phyloP scores from a whole-genome alignment of 2,888 invertebrate species.

The Ryuthela nishihirai region DNA sequence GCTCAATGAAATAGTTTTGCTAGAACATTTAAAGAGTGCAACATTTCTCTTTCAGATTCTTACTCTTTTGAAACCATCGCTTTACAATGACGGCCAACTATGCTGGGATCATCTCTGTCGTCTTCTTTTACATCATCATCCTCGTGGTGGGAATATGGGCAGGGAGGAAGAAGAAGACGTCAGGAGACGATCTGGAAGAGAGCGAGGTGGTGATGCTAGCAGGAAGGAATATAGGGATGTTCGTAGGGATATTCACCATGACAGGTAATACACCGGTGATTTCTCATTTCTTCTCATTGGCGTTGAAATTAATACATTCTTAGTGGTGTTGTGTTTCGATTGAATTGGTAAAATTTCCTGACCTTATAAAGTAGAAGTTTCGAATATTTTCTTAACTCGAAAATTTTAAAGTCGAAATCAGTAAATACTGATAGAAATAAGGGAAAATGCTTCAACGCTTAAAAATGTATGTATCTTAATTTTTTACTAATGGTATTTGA shows the following conservation, averaged over 20 bases:
- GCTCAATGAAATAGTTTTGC: too few relatives aligned
- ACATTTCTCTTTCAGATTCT: too few relatives aligned
- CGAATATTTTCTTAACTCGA: too few relatives aligned
- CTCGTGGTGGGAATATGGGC: conserved; percentile 97
- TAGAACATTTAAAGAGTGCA: too few relatives aligned
- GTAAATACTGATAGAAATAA: too few relatives aligned
- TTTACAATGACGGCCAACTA: conserved; percentile 78
- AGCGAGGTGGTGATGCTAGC: conserved; percentile 97
- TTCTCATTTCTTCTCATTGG: background rate
- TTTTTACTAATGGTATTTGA: too few relatives aligned
- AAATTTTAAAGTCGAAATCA: too few relatives aligned
- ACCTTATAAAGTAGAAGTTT: too few relatives aligned
- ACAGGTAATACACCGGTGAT: conserved; percentile 66
- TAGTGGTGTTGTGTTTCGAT: background rate
- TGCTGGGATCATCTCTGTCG: conserved; percentile 87
- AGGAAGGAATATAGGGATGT: conserved; percentile 86
- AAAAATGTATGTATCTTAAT: too few relatives aligned
- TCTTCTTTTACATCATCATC: conserved; percentile 94
- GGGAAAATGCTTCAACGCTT: too few relatives aligned
- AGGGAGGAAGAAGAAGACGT: conserved; percentile 75
- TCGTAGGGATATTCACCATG: conserved; percentile 99
- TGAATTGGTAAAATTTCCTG: too few relatives aligned
- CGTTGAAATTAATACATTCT: conserved; percentile 36
- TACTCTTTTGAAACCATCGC: too few relatives aligned
- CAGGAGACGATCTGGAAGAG: conserved; percentile 40